Percentiles rank a stretch among this genome's conserved stretches.
Evolutionary conservation across 2,888 invertebrate genomes (phyloP).

Genomic region (Ganaspis brasiliensis): DNA sequence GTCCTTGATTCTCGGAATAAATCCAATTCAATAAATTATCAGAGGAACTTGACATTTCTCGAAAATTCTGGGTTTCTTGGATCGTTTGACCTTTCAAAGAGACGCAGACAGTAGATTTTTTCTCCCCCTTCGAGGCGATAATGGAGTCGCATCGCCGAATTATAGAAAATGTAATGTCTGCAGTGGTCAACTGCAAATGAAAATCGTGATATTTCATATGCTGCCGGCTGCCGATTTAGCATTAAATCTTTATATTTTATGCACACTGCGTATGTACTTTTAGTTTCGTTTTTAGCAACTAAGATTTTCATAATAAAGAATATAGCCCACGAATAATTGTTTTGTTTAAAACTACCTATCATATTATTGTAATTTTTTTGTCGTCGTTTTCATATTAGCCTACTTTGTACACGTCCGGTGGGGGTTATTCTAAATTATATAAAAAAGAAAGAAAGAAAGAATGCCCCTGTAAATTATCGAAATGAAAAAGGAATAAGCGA

Average conservation of each 20-base stretch:
- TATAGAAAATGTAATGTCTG: slow-evolving; percentile 44
- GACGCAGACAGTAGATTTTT: slow-evolving; percentile 7
- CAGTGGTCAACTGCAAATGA: slow-evolving; percentile 46
- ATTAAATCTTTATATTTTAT: slow-evolving; percentile 52
- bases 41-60: slow-evolving; percentile 35
- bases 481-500: slow-evolving; percentile 27
- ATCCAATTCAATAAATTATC: slow-evolving; percentile 4
- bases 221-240: slow-evolving; percentile 53
- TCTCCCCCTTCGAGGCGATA: slow-evolving; percentile 1
- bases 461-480: slow-evolving; percentile 10
- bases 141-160: slow-evolving; percentile 45
- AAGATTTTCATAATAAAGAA: slow-evolving; percentile 49
- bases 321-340: slow-evolving; percentile 52
- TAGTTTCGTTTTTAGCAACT: slow-evolving; percentile 43
- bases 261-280: slow-evolving; percentile 49
- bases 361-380: slow-evolving; percentile 47
- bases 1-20: not conserved
- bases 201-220: slow-evolving; percentile 50
- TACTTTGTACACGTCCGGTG: slow-evolving; percentile 54
- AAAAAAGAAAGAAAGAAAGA: not conserved
- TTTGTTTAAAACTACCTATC: slow-evolving; percentile 54
- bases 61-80: slow-evolving; percentile 1
- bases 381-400: slow-evolving; percentile 47
- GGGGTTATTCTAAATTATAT: slow-evolving; percentile 34
- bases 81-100: not conserved